Percentiles rank a stretch among this genome's conserved stretches.
phyloP scores from a whole-genome alignment of 1,140 invertebrate species.

The Halictus rubicundus region DNA sequence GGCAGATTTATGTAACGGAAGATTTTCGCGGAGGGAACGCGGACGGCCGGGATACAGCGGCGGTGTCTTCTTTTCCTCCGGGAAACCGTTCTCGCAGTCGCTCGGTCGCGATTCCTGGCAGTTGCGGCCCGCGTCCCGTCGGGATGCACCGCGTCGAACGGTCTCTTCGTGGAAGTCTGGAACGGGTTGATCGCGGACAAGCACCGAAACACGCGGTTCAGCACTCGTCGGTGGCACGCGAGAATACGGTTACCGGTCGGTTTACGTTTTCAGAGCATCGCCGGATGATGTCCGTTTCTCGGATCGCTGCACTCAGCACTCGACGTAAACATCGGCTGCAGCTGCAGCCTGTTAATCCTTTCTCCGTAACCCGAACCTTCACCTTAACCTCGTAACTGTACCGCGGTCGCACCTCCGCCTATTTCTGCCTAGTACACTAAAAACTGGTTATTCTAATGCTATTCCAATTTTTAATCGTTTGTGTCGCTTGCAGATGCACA shows the following conservation, averaged over 20 bases:
- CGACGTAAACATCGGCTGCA: conserved; percentile 53
- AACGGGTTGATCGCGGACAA: neutral
- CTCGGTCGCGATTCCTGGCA: neutral
- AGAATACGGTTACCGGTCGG: conserved; percentile 47
- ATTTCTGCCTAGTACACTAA: neutral
- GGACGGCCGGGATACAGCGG: no score
- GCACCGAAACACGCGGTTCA: conserved; percentile 10
- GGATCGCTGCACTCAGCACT: conserved; percentile 66
- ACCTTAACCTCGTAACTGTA: conserved; percentile 28
- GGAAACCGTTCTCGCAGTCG: neutral
- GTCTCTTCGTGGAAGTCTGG: conserved; percentile 7
- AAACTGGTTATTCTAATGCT: no score
- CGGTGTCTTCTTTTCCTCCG: neutral
- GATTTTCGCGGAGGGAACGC: no score
- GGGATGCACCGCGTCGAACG: neutral
- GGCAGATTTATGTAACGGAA: no score
- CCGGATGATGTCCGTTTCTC: conserved; percentile 59
- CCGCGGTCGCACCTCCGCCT: conserved; percentile 21
- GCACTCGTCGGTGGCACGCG: neutral
- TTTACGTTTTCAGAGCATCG: conserved; percentile 66
- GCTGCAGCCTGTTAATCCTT: conserved; percentile 56
- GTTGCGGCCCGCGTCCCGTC: neutral
- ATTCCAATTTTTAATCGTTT: no score
- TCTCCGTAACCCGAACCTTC: conserved; percentile 27
- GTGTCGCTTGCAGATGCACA: no score